Conservation (phyloP, 2,888 invertebrate species). For the Hypomecis punctinalis region DNA sequence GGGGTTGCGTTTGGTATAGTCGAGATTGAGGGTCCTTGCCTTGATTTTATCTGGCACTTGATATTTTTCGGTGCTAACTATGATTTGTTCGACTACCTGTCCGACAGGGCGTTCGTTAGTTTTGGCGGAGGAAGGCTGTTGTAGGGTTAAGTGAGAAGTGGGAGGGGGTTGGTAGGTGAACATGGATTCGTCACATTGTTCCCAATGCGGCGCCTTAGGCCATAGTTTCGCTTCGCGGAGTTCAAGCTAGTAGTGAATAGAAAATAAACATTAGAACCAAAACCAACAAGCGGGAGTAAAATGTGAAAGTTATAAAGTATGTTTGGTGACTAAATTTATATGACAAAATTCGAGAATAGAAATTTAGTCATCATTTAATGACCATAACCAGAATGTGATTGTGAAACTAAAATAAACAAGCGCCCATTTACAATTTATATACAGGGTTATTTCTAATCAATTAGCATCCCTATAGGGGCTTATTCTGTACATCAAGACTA, state of each 20-base stretch:
- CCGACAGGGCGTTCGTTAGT: slow-evolving; percentile 54
- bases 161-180: slow-evolving; percentile 65
- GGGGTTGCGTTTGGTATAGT: slow-evolving; percentile 47
- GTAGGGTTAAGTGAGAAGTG: slow-evolving; percentile 44
- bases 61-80: slow-evolving; percentile 61
- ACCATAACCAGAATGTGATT: slow-evolving; percentile 19
- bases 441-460: too few relatives aligned
- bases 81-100: slow-evolving; percentile 69
- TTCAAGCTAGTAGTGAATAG: slow-evolving; percentile 77
- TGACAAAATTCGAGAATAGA: not conserved
- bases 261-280: slow-evolving; percentile 54
- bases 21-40: slow-evolving; percentile 55
- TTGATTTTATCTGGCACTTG: slow-evolving; percentile 65
- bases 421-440: too few relatives aligned
- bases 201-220: slow-evolving; percentile 72
- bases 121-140: slow-evolving; percentile 40
- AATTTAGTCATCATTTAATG: slow-evolving; percentile 26
- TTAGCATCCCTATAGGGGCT: too few relatives aligned
- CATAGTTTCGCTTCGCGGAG: slow-evolving; percentile 69
- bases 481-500: too few relatives aligned
- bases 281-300: slow-evolving; percentile 32
- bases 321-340: slow-evolving; percentile 2
- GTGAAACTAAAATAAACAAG: not conserved
- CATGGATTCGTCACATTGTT: slow-evolving; percentile 68
- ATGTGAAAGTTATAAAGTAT: slow-evolving; percentile 11